Evolutionary conservation across 30 jellyfish, hydroid and myxozoan species (phyloP), one percentile per base, ranked within the genome.

Genomic region (Phacellophora camtschatica): DNA sequence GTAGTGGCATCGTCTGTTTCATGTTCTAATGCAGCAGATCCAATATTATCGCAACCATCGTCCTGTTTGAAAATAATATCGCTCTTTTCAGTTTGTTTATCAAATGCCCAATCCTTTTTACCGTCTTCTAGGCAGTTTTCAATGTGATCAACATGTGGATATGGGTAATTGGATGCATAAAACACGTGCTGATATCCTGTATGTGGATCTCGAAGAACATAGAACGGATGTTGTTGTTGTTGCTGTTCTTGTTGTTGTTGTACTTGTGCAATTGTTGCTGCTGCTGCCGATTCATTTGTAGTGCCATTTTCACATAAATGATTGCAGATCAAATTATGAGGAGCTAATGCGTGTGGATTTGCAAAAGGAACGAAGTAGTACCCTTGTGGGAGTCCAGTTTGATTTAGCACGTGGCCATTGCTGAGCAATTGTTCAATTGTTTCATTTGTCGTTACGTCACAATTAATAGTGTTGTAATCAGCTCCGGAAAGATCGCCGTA

Each of bases 291-390:
- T n/a, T n/a, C n/a, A 34, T 24, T 25, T 8, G 29, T 53, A n/a
- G 19, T 49, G n/a, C 59, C 42, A 33, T 19, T 37, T 0, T 36
- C 15, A 20, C 41, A 16, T 13, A 61, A 12, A 32, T 32, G 25
- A 18, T 15, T 8, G 16, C 6, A 33, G 49, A 65, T 18, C 2
- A 74, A 5, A 4, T 34, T 45, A 24, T 62, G 78, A 3, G 34
- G 6, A 15, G 74, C 41, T 20, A 30, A 8, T 0, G 90, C 57
- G 19, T 64, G 74, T 30, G 81, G 46, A 62, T 20, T 61, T 20
- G 56, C 53, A 35, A 61, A 77, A 9, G 90, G 90, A 25, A 77
- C 90, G 25, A 77, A 77, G 53, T 59, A 77, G 81, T 61, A 77
- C 28, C 90, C 90, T 43, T 55, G 90, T 16, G 90, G 90, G 67